phyloP scores from a whole-genome alignment of 2,797 vertebrate species.

The Pipistrellus pipistrellus region DNA sequence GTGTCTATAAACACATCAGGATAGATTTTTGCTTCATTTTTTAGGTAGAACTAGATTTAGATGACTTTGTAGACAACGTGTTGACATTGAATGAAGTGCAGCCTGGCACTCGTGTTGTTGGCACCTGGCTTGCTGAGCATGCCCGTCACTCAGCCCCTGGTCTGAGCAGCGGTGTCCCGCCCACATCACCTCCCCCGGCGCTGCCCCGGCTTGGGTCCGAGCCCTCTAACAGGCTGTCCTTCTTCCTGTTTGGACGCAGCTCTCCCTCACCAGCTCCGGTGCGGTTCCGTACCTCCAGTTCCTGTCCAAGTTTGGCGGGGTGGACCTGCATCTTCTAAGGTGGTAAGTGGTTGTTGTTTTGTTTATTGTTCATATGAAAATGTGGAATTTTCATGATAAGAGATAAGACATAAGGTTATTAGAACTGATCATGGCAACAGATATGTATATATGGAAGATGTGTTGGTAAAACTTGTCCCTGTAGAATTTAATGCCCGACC shows the following conservation, averaged over 20 bases:
- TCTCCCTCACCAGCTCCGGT: slow-evolving; percentile 79
- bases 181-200: fast-evolving
- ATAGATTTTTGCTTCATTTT: neutral
- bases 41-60: neutral
- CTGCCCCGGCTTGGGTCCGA: fast-evolving
- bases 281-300: slow-evolving; percentile 84
- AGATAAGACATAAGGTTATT: neutral
- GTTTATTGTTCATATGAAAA: neutral
- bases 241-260: slow-evolving; percentile 75
- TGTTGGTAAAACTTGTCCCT: neutral
- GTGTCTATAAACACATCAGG: neutral
- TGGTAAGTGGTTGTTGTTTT: slow-evolving; percentile 61
- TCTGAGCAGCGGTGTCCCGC: fast-evolving
- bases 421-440: neutral
- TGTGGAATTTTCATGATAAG: neutral
- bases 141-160: neutral
- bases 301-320: slow-evolving; percentile 81
- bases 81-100: neutral
- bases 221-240: neutral
- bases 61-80: neutral
- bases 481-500: fast-evolving
- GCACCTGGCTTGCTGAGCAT: neutral
- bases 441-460: fast-evolving
- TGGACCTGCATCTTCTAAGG: slow-evolving; percentile 19
- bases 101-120: neutral